Percentiles rank a stretch among this genome's conserved stretches.
These are phyloP conservation scores for Leptoteleia sp. DNA, from an alignment of 1,140 invertebrate genomes.

Conservation along the genomic window DNA sequence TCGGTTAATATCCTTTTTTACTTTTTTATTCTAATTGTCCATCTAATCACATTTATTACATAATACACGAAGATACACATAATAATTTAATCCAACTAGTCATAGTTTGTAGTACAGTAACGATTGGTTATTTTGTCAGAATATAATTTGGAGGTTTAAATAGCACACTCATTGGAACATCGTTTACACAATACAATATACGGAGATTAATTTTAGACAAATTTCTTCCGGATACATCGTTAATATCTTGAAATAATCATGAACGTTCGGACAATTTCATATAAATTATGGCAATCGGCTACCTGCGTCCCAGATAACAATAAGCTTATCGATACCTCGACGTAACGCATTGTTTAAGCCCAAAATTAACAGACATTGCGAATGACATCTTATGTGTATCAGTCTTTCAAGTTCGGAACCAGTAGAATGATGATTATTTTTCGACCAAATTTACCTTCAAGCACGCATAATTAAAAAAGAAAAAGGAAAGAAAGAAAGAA, in stretches of 20 bases:
- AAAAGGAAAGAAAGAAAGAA: slow-evolving; percentile 48
- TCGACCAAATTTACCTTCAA: too few species aligned
- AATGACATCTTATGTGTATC: slow-evolving; percentile 59
- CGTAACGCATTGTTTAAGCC: slow-evolving; percentile 9
- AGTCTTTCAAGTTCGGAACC: slow-evolving; percentile 57
- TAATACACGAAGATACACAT: slow-evolving; percentile 80
- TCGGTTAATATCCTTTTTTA: too few species aligned
- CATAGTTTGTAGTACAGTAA: slow-evolving; percentile 77
- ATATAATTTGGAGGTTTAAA: slow-evolving; percentile 78
- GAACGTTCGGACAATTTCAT: slow-evolving; percentile 34
- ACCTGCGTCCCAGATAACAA: slow-evolving; percentile 45
- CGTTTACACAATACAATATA: slow-evolving; percentile 66
- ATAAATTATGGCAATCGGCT: slow-evolving; percentile 23
- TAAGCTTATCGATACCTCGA: slow-evolving; percentile 50
- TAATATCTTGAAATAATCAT: slow-evolving; percentile 51
- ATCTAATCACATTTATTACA: slow-evolving; percentile 81
- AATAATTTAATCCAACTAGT: slow-evolving; percentile 80
- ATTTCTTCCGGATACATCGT: slow-evolving; percentile 47
- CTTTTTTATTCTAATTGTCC: slow-evolving; percentile 71
- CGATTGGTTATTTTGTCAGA: slow-evolving; percentile 74
- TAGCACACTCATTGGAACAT: slow-evolving; percentile 75
- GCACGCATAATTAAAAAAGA: too few species aligned
- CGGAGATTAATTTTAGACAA: slow-evolving; percentile 59
- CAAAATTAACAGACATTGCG: slow-evolving; percentile 45
- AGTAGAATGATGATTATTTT: too few species aligned